Base-by-base conservation (phyloP, 2,797 vertebrate genomes). In the Chelidonichthys spinosus region DNA sequence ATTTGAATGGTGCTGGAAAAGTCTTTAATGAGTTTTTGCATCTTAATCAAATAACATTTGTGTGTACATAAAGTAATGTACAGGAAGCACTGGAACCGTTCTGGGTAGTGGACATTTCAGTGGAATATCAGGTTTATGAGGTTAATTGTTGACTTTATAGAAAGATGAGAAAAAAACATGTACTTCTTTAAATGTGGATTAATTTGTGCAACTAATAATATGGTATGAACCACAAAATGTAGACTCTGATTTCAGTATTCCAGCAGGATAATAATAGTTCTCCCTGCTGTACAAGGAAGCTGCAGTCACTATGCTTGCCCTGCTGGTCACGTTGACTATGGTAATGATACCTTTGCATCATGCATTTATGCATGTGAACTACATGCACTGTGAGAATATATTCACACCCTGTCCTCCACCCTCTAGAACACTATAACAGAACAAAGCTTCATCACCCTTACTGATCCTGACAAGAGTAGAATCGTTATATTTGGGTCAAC, bases 361-460 rank as follows among this genome's bases (percentile, higher is more conserved):
- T 50, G 50, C 37, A 56, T 67, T 80, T 46, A 52, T 71, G 56
- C 50, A 71, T 39, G 56, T 49, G 15, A 39, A 43, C 49, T 49
- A 17, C 46, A 49, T 46, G 53, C 32, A 5, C 54, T 54, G 35
- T 59, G 54, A 25, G 39, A 61, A 54, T 49, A 14, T 17, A 36
- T 69, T 69, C 54, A 54, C 35, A 37, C 49, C 36, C 42, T 11
- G 25, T 25, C 25, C 25, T 25, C 25, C 25, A 25, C 25, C 25
- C 54, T 14, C 7, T 11, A 32, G 40, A 13, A 3, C 40, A 15
- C 54, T 47, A 53, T 35, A 35, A 47, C 18, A 1, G 18, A 40
- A 64, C 64, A 58, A 69, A 58, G 60, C 60, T 36, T 67, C 11
- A 46, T 40, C 39, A n/a, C 2, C 40, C 33, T 5, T 5, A 8